Base-by-base conservation (phyloP, 2,888 invertebrate genomes). In the Troilus luridus region DNA sequence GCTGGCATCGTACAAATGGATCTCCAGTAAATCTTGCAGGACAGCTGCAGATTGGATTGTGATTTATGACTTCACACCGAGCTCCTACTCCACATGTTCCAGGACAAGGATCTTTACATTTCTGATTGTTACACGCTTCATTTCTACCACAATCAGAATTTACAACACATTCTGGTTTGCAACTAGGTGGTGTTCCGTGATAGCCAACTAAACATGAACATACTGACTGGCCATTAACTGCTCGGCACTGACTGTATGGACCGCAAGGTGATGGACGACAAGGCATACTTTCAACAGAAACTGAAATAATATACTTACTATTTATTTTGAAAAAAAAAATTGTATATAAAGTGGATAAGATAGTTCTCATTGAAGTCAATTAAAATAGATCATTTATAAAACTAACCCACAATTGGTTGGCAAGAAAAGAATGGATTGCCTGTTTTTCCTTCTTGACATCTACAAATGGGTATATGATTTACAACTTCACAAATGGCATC, bases 391-490 rank as follows among this genome's bases (percentile, higher is more conserved):
- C 1, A 54, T 27, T 5, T 54, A 88, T 54, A 54, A 77, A 64
- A 91, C 89, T 56, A 91, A 92, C 92, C 92, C 88, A 91, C 94
- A 90, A 94, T 93, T 41, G 95, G 94, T 91, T 94, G 94, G 93
- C 97, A 97, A 91, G 94, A 94, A 41, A 95, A 94, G 93, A 97
- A 96, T 77, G 97, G 96, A 94, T 97, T 96, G 91, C 97, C 97
- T 89, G 95, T 95, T 93, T 95, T 96, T 91, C 96, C 96, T 41
- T 95, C 95, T 24, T 96, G 95, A 94, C 97, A 97, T 94, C 95
- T 95, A 93, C 98, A 98, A 93, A 96, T 96, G 14, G 97, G 97
- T 93, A 97, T 96, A 93, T 98, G 97, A 93, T 96, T 97, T 67
- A 96, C 95, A 7, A 97, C 97, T 93, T 96, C 95, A 94, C 98